These are phyloP conservation scores for Xanthorhoe spadicearia DNA, from an alignment of 2,888 invertebrate species.

Conservation along the genomic window DNA sequence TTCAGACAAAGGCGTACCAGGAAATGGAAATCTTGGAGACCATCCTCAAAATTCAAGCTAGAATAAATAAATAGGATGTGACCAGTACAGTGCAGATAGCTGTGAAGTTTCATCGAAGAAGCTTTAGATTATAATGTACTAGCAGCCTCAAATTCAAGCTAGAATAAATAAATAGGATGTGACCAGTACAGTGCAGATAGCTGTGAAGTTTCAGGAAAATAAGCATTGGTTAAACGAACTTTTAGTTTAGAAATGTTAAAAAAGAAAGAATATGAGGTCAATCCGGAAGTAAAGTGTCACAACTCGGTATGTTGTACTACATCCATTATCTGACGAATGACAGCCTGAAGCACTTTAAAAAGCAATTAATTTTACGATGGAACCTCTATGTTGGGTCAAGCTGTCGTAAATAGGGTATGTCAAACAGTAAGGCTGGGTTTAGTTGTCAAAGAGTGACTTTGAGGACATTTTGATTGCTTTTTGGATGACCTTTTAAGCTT, in stretches of 20 bases:
- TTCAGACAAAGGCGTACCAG: constrained; percentile 14
- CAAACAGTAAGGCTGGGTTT: background rate
- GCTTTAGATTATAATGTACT: too few species aligned
- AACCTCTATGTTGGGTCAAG: background rate
- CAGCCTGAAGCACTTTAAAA: background rate
- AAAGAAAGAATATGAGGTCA: too few species aligned
- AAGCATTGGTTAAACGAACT: too few species aligned
- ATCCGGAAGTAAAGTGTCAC: too few species aligned
- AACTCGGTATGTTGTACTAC: background rate
- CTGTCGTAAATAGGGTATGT: background rate
- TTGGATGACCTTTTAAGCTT: background rate
- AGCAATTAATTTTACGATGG: background rate
- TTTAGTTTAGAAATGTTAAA: too few species aligned
- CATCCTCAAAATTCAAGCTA: constrained; percentile 25
- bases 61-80: constrained; percentile 26
- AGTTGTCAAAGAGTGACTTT: constrained; percentile 2
- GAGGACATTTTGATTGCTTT: background rate
- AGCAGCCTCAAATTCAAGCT: too few species aligned
- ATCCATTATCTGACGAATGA: background rate
- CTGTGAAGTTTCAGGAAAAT: too few species aligned
- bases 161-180: too few species aligned
- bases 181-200: too few species aligned
- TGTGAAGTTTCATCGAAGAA: background rate
- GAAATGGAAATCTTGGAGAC: constrained; percentile 33
- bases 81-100: background rate